These are phyloP conservation scores for Spisula solida DNA, from an alignment of 2,888 invertebrate species.

Conservation along the genomic window DNA sequence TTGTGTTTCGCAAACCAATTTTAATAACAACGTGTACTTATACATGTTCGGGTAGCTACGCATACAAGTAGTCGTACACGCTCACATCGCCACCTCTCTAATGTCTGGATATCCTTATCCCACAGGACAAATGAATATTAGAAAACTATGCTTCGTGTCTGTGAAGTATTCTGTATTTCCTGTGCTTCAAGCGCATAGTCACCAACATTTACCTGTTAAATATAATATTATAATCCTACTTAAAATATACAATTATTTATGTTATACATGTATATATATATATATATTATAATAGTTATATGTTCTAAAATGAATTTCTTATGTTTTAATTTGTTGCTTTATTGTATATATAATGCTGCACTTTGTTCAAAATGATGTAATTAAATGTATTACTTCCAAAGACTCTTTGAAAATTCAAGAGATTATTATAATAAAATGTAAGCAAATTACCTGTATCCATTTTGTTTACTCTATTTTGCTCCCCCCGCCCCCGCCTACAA, in stretches of 20 bases:
- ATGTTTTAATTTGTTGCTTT: background rate
- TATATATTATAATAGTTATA: background rate
- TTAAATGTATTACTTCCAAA: conserved; percentile 55
- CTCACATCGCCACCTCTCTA: no score
- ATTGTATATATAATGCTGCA: conserved; percentile 6
- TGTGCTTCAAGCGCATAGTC: background rate
- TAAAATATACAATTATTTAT: background rate
- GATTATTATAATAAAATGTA: conserved; percentile 68
- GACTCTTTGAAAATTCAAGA: conserved; percentile 59
- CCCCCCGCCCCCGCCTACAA: no score
- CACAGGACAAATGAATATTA: no score
- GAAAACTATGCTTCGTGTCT: no score
- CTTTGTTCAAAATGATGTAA: background rate
- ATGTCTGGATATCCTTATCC: no score
- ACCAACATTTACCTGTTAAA: background rate
- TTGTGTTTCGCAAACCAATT: no score
- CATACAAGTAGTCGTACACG: no score
- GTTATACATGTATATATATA: background rate
- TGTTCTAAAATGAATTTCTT: background rate
- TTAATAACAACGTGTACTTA: no score
- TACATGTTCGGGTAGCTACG: no score
- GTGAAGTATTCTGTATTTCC: background rate
- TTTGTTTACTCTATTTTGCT: background rate
- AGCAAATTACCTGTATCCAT: conserved; percentile 34
- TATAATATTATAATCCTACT: background rate